Evolutionary conservation across 64 coral and sea anemone genomes (phyloP).

Genomic region (Astreopora myriophthalma): DNA sequence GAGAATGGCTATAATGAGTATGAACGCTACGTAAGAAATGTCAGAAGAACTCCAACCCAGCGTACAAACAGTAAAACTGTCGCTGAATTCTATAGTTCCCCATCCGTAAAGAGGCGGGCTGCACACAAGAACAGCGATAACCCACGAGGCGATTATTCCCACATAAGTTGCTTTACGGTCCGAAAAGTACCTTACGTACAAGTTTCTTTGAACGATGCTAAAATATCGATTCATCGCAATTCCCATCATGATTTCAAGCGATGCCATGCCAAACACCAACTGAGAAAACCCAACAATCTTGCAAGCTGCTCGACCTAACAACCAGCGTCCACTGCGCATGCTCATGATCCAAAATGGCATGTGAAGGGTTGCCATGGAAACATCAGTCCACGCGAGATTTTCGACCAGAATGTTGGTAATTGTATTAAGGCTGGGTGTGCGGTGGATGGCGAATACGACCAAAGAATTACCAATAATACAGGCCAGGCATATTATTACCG

Average conservation of each 20-base stretch:
- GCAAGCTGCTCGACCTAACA: slow-evolving; percentile 45
- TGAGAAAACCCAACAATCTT: slow-evolving; percentile 1
- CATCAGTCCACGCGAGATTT: slow-evolving; percentile 50
- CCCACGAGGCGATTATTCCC: slow-evolving; percentile 22
- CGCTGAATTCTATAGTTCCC: slow-evolving; percentile 60
- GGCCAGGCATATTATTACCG: no score
- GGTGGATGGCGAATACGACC: no score
- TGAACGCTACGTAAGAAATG: slow-evolving; percentile 14
- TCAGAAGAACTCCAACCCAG: slow-evolving; percentile 34
- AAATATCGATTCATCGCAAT: slow-evolving; percentile 63
- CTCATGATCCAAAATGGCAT: slow-evolving; percentile 73
- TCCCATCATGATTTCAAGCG: slow-evolving; percentile 40
- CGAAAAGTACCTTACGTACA: slow-evolving; percentile 51
- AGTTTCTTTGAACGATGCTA: slow-evolving; percentile 53
- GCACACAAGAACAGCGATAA: slow-evolving; percentile 16
- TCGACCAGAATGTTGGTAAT: slow-evolving; percentile 58
- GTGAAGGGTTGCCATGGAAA: slow-evolving; percentile 51
- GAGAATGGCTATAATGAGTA: slow-evolving; percentile 28
- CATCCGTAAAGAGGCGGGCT: slow-evolving; percentile 63
- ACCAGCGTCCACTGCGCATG: slow-evolving; percentile 42
- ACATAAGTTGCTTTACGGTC: slow-evolving; percentile 36
- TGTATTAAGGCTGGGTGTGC: no score
- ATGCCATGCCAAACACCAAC: slow-evolving; percentile 62
- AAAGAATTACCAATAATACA: no score
- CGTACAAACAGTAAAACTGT: slow-evolving; percentile 59